Base-by-base conservation (phyloP, 2,113 vertebrate species). In the Oreochromis aureus region DNA sequence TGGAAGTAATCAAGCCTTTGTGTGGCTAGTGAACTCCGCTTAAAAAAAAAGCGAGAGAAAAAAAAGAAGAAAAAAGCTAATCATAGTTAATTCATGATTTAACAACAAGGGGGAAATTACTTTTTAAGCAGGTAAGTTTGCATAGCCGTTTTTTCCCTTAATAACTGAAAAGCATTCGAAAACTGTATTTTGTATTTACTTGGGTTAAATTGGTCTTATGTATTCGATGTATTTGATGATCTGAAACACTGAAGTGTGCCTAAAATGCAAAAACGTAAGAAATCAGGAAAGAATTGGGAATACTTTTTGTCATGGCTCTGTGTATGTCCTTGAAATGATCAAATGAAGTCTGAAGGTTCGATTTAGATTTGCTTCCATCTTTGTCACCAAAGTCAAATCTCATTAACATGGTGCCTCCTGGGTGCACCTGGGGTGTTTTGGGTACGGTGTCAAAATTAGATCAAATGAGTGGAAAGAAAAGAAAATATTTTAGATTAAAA, bases 331-430 rank as follows among this genome's bases (percentile, higher is more conserved):
- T 39, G 44, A 66, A 51, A 85, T 55, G 69, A 48, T 18, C 83
- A 34, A 15, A 2, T 22, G 22, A 61, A 80, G 56, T 53, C 54
- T 41, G 6, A 8, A 19, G 55, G 54, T 27, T 44, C 15, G 11
- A 85, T 73, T 82, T 53, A 81, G 73, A 55, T 24, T 71, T n/a
- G 34, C 59, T 59, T 86, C 19, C 10, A 18, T 88, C 73, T 56
- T 34, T 59, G 58, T 85, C 59, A 44, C 19, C 58, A 15, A 32
- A 87, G 24, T 87, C 46, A 76, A 34, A 61, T 86, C 34, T 85
- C 22, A 83, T 85, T 78, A 83, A 54, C 79, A 53, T 19, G 79
- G 66, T 15, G n/a, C 39, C 54, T 78, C 56, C 32, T 3, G 56
- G 84, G 19, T 54, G 10, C 34, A 82, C 82, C 87, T 15, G 51